Evolutionary conservation across 2,113 vertebrate genomes (phyloP).

Genomic region (Aviceda subcristata): DNA sequence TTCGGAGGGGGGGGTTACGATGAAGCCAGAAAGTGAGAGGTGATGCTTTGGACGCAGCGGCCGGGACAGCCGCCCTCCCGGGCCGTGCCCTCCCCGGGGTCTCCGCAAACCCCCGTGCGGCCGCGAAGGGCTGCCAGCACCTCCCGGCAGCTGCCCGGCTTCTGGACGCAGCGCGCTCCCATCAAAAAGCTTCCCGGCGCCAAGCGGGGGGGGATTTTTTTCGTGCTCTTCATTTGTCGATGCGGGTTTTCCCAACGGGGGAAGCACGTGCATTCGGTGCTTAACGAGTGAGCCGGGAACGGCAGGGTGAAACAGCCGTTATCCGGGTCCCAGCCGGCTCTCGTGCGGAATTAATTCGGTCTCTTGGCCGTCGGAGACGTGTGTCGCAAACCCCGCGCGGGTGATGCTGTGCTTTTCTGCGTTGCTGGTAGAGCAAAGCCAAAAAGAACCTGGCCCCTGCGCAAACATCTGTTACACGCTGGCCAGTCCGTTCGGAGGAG

Average conservation of each 20-base stretch:
- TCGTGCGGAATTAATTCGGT: fast-evolving
- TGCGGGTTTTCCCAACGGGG: neutral
- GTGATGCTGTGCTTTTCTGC: fast-evolving
- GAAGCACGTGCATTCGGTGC: fast-evolving
- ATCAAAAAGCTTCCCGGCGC: neutral
- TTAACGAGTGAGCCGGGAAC: neutral
- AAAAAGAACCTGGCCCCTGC: fast-evolving
- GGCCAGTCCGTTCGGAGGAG: neutral
- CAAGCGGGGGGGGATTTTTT: neutral
- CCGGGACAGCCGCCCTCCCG: fast-evolving
- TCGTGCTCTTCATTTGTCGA: neutral
- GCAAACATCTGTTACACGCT: fast-evolving
- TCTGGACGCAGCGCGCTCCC: neutral
- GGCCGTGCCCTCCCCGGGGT: neutral
- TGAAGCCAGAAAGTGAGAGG: neutral
- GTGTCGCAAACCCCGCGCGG: neutral
- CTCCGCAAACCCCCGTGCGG: neutral
- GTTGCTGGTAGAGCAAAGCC: neutral
- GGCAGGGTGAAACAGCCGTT: neutral
- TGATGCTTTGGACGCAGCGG: neutral
- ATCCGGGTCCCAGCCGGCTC: neutral
- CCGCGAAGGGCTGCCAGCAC: neutral
- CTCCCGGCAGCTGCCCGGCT: neutral
- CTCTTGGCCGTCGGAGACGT: fast-evolving
- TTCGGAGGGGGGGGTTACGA: fast-evolving